Evolutionary conservation across 2,888 invertebrate species (phyloP), one percentile per base, ranked within the genome.

Genomic region (Leptarthrus brevirostris): DNA sequence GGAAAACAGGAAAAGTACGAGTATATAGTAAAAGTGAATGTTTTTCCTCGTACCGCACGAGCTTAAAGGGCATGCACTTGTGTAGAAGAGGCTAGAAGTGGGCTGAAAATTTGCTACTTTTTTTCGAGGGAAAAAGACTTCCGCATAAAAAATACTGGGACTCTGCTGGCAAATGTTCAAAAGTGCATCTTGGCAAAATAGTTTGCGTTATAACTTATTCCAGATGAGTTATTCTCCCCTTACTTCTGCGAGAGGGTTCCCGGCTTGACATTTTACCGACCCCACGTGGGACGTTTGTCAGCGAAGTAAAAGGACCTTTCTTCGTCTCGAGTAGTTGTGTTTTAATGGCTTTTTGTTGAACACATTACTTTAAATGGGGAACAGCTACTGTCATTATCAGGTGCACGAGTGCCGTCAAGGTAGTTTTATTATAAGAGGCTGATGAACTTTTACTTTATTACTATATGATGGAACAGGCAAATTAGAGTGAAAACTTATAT

Each of bases 181-280:
- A 64, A 64, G 44, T 64, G 26, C 64, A 64, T 64, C 64, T 64
- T 64, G 64, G 64, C 64, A 64, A 64, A 64, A 58, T 64, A 64
- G 64, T 64, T 44, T 64, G 47, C 64, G 26, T 64, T 64, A 24
- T 44, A 64, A 64, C 64, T 64, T 64, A 64, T 64, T 64, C 64
- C 26, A 34, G 64, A 64, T 64, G 64, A 47, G 44, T 47, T 64
- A 22, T 34, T 12, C n/a, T 16, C 44, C 22, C 24, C 20, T 58
- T 20, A 26, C 18, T 18, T 36, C 2, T 34, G 22, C 20, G 8
- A 6, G 20, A 26, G 10, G 40, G 12, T 40, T 40, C 12, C 3
- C 40, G n/a, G 5, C 2, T 4, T 40, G 40, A 40, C 40, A 40
- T 40, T 40, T 40, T 40, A 12, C 5, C n/a, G 3, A 12, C 40